Conservation (phyloP, 2,113 vertebrate genomes). For the Brachyhypopomus occidentalis region DNA sequence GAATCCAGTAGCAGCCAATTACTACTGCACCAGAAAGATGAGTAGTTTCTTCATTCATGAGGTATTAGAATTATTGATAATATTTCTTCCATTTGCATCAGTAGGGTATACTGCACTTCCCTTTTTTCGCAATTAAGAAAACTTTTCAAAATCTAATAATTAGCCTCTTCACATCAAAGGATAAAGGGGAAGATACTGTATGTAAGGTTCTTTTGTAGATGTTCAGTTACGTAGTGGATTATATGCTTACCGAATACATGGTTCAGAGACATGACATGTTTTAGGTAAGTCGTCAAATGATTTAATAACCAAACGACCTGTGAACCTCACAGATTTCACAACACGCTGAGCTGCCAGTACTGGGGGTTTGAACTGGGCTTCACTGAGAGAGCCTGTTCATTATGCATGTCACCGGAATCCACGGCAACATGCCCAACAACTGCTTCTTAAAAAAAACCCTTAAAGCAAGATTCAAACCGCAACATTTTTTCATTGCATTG, state of each 20-base stretch:
- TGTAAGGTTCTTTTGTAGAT: neutral
- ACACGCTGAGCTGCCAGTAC: neutral
- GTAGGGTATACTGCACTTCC: neutral
- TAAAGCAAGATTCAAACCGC: constrained; percentile 35
- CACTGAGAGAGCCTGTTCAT: constrained; percentile 17
- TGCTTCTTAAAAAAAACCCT: neutral
- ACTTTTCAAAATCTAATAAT: neutral
- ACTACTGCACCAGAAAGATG: neutral
- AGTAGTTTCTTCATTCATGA: neutral
- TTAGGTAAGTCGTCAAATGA: neutral
- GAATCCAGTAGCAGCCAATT: neutral
- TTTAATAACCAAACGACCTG: neutral
- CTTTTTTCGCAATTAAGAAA: neutral
- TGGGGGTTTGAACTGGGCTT: neutral
- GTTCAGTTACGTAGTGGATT: neutral
- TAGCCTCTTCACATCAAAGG: too few relatives aligned
- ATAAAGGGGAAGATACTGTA: too few relatives aligned
- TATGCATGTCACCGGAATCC: constrained; percentile 35
- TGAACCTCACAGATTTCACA: constrained; percentile 2
- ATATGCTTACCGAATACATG: neutral
- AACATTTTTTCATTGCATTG: constrained; percentile 27
- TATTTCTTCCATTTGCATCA: constrained; percentile 3
- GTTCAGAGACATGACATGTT: neutral
- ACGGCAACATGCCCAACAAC: constrained; percentile 16
- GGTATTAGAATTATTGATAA: neutral